Evolutionary conservation across 2,888 invertebrate species (phyloP), one percentile per base, ranked within the genome.

Genomic region (Eulithis prunata): DNA sequence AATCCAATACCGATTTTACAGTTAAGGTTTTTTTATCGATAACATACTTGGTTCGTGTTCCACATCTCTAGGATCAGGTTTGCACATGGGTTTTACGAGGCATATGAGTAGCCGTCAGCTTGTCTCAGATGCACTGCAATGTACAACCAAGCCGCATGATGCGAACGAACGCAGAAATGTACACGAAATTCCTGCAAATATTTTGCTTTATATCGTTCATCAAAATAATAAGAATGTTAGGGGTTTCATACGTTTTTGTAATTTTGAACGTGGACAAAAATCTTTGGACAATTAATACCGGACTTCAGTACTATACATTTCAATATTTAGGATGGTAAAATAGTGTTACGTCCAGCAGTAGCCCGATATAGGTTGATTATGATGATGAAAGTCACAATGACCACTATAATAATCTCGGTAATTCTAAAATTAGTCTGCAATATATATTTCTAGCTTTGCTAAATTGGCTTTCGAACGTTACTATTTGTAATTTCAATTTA

Each of bases 31-130:
- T n/a, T 21, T 49, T 21, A 49, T 49, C 49, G 49, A 49, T 21
- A 49, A 14, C 14, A 32, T 51, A 28, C 8, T 51, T 7, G 38
- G 38, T 4, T 3, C 3, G 21, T 2, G 36, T 60, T 10, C 32
- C 66, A 54, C 75, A 70, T 52, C 75, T 70, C 78, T 78, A 76
- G 65, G 64, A 72, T 70, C 66, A 67, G 70, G 71, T 79, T 75
- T 76, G 75, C 73, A 75, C 74, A 75, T 71, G 71, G 72, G 73
- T 77, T 81, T 79, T 81, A 81, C 78, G 81, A 78, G 73, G 68
- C 71, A 62, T 58, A 62, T 52, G 64, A 67, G 64, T 54, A 59
- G 70, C 43, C 51, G 64, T 59, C 68, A 67, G 68, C 69, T 67
- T 64, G 41, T 59, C 59, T 63, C 62, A 66, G 64, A 66, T 66